Base-by-base conservation (phyloP, 2,888 invertebrate genomes). In the Cenopis cana region DNA sequence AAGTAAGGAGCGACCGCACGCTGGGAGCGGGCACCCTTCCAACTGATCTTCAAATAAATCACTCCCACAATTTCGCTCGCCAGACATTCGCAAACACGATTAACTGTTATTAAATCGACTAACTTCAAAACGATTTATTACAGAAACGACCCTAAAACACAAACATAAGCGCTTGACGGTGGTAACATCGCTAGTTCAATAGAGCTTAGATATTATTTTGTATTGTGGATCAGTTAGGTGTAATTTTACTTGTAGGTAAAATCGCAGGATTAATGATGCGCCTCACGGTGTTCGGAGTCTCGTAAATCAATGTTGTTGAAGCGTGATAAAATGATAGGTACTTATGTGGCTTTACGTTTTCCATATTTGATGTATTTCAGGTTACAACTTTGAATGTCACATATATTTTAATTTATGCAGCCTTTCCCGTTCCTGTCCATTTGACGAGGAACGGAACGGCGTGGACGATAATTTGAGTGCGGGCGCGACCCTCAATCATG, bases 31-130 rank as follows among this genome's bases (percentile, higher is more conserved):
- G 89, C 89, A 89, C 84, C 81, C 82, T 85, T 88, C 88, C 89
- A 88, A 89, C 83, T 84, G 76, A 76, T 77, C 78, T 82, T 81
- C 80, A 80, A 86, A 89, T 91, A 90, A 89, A 89, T 89, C 88
- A 88, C 82, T 78, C 78, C 77, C 79, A 82, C 82, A 86, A 85
- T 86, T 86, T 85, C 85, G 79, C 82, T 81, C 78, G 74, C 77
- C 81, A 76, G 81, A 81, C 81, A 81, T 82, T 85, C 81, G 78
- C 82, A 85, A 87, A 86, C 85, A 88, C 86, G 86, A 88, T 88
- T 85, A 85, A 86, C 81, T 82, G 84, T 85, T 87, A 87, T 86
- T 85, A 86, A 86, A 87, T 85, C 84, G 81, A 85, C 82, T 84
- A 79, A 85, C 80, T 84, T 83, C 75, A 72, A 77, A 75, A 76